Base-by-base conservation (phyloP, 2,113 vertebrate genomes). In the Lampris megalopsis region DNA sequence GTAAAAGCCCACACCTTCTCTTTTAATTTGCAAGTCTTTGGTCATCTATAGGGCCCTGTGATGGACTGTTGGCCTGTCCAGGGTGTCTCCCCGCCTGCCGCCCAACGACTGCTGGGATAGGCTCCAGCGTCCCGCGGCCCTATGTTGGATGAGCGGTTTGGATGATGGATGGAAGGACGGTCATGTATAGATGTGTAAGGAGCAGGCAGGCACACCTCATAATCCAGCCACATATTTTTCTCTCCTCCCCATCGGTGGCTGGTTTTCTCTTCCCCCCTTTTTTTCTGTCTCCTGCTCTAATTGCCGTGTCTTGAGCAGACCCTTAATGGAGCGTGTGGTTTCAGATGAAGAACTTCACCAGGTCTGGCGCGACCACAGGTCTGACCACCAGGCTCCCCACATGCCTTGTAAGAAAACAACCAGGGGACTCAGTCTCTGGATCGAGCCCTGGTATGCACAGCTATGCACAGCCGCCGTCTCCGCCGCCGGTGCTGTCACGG, bases 351-450 rank as follows among this genome's bases (percentile, higher is more conserved):
- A 40, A 69, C 41, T 47, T 58, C 53, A 41, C 10, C 24, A 37
- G 40, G 53, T 64, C 62, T 49, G 43, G 43, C 45, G 36, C 43
- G 9, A 56, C 67, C 67, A 58, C 67, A 69, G 53, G 50, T 43
- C 64, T 71, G 81, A 73, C 79, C 65, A 47, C 78, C 57, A 76
- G 52, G 78, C 71, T 73, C 57, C 67, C 62, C 45, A 70, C 50
- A 72, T 36, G 58, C 38, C 72, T 58, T 50, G 63, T 81, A 79
- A 86, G 81, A 69, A 63, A 48, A 9, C 13, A 42, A 61, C 6
- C n/a, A 5, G n/a, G 62, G 62, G 43, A 6, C 13, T n/a, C 40
- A 42, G 40, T 43, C 41, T 43, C 41, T 10, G 6, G 42, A 7
- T 24, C 41, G 11, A 13, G 24, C 13, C 37, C 3, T 24, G 42